Evolutionary conservation across 2,113 vertebrate genomes (phyloP), one percentile per base, ranked within the genome.

Genomic region (Pedionomus torquatus): DNA sequence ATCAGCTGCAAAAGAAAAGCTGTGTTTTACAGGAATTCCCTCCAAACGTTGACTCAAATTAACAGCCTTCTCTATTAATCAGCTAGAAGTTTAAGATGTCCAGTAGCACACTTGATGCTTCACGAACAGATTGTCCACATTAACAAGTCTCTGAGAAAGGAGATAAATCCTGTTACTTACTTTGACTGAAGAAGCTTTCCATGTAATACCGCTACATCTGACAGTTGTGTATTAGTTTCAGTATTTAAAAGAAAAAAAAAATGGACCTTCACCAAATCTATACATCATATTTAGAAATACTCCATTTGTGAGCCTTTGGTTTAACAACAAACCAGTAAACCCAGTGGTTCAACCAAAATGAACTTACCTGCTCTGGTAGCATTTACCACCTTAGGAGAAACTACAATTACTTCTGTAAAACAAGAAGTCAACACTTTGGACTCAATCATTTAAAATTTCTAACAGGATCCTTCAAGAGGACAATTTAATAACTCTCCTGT

Each of bases 1-100:
- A 89, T 99, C 99, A 81, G 98, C 99, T 99, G 93, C 63, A 98
- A 97, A 69, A 96, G 76, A 88, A 77, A 43, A 97, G 43, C 19
- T 57, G 74, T 9, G 80, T 82, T 93, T 97, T 80, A 96, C 14
- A 90, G 35, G 37, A 89, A 60, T 60, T 81, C 72, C 35, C 55
- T 89, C 63, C 60, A 61, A 83, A 88, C 15, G 19, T 5, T 3
- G 2, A 51, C 37, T 66, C 46, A 86, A 33, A 83, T 64, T n/a
- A 83, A 74, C 17, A 13, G 30, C 41, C 51, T 89, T 55, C 20
- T 39, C 57, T 44, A 46, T 2, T 33, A 63, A n/a, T 3, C 12
- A 79, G 58, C 26, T 48, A 33, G 31, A 87, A 61, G 19, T 37
- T 66, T 69, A 13, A 89, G 35, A 8, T 33, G 11, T 51, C 21